Evolutionary conservation across 92 coral and sea anemone species (phyloP).

Genomic region (Palythoa grandis): DNA sequence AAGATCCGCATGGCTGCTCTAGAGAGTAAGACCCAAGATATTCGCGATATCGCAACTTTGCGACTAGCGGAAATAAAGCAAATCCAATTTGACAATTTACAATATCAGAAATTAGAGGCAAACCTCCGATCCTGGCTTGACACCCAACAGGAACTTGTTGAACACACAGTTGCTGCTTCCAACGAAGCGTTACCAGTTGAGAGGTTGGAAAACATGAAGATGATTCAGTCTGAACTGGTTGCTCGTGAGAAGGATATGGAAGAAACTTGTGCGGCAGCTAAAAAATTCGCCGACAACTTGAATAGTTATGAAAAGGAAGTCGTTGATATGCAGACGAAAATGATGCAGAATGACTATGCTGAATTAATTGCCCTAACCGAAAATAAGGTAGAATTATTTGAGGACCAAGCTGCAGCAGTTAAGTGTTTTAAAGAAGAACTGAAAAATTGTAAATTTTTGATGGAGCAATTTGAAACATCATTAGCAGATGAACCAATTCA

Average conservation of each 20-base stretch:
- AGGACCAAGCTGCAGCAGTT: constrained; percentile 27
- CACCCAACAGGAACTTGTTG: constrained; percentile 17
- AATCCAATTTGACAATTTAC: neutral
- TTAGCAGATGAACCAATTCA: constrained; percentile 38
- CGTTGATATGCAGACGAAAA: constrained; percentile 24
- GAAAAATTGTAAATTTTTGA: constrained; percentile 53
- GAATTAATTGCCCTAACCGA: constrained; percentile 39
- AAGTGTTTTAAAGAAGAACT: constrained; percentile 62
- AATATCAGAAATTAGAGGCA: neutral
- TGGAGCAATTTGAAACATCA: constrained; percentile 47
- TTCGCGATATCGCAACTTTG: constrained; percentile 32
- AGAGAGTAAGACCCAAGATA: constrained; percentile 27
- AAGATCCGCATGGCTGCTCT: constrained; percentile 47
- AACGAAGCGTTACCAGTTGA: constrained; percentile 18
- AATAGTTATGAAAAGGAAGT: constrained; percentile 56
- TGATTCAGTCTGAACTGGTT: constrained; percentile 19
- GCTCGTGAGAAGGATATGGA: constrained; percentile 38
- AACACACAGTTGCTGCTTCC: constrained; percentile 14
- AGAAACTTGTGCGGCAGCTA: constrained; percentile 48
- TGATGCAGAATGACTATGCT: constrained; percentile 30
- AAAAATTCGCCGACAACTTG: constrained; percentile 39
- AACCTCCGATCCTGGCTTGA: constrained; percentile 22
- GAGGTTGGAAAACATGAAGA: constrained; percentile 16
- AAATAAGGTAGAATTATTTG: constrained; percentile 18
- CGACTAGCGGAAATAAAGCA: constrained; percentile 39